A percentile compares a stretch with the other conserved stretches of the same genome.
phyloP scores from a whole-genome alignment of 2,113 vertebrate species.

The Actinemys pallida region DNA sequence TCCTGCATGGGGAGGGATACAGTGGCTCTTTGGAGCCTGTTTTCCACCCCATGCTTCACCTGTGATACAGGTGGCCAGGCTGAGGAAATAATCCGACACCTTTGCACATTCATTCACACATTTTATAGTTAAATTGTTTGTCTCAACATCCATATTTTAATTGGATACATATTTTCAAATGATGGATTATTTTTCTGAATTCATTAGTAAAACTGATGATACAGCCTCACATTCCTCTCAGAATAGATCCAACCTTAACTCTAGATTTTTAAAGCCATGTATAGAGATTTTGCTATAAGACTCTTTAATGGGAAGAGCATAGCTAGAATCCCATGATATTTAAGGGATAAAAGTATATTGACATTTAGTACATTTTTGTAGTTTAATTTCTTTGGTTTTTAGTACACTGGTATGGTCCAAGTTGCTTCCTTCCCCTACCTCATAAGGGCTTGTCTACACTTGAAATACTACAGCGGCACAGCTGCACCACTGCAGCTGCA shows the following conservation, averaged over 20 bases:
- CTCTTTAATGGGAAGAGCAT: not conserved
- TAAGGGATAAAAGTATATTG: not conserved
- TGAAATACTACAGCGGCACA: not conserved
- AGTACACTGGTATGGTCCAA: not conserved
- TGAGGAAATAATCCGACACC: not conserved
- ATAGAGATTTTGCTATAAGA: not conserved
- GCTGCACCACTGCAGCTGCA: too few species aligned
- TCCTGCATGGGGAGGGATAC: not conserved
- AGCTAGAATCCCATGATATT: not conserved
- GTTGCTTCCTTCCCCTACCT: not conserved
- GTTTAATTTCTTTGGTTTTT: constrained; percentile 9
- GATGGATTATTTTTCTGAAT: not conserved
- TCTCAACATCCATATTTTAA: not conserved
- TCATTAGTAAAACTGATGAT: not conserved
- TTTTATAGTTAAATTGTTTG: not conserved
- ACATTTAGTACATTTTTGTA: not conserved
- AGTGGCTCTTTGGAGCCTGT: not conserved
- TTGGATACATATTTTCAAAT: not conserved
- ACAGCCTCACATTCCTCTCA: not conserved
- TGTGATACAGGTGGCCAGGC: not conserved
- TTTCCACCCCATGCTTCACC: not conserved
- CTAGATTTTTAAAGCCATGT: not conserved
- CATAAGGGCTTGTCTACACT: not conserved
- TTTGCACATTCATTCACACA: not conserved
- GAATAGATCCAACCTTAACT: not conserved